Evolutionary conservation across 1,140 invertebrate genomes (phyloP), one percentile per base, ranked within the genome.

Genomic region (Bombus pyrosoma): DNA sequence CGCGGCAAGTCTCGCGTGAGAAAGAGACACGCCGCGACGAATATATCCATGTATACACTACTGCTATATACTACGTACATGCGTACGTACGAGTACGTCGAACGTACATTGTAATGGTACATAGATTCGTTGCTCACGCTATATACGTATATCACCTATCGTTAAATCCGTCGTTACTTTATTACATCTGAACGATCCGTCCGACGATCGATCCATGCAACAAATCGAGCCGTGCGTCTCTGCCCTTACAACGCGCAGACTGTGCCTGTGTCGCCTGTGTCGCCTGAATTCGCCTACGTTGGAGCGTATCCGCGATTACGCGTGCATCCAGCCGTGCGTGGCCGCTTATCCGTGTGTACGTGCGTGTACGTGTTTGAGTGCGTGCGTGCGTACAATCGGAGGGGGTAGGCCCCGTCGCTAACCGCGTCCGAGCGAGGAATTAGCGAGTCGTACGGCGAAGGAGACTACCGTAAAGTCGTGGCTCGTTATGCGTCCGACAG

Each of bases 401-500:
- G 59, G 71, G 68, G 81, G 39, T 18, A 57, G 87, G 34, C 72
- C 73, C 37, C 80, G 74, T 87, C 86, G 79, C 85, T 89, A 86
- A 82, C 85, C 78, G 88, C 88, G 78, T 83, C 77, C 81, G 80
- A 85, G 72, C 86, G 75, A 85, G 79, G 83, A 90, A 90, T 90
- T 90, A 90, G 89, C 89, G 87, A 83, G 82, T 81, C 85, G 78
- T 75, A 80, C 57, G 64, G 81, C 86, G 88, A 87, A 81, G 71
- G 83, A 85, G 88, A 76, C 86, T 76, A 76, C 77, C 73, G 59
- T 88, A 72, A 80, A 85, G 83, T 77, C 83, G 83, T 80, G 76
- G 83, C 83, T 85, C 83, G 76, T 80, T 85, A 85, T 47, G 83
- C 76, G 82, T 79, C 66, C 47, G 43, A 78, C 82, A 53, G 82